phyloP scores from a whole-genome alignment of 2,888 invertebrate genomes.

The Morpho helenor region DNA sequence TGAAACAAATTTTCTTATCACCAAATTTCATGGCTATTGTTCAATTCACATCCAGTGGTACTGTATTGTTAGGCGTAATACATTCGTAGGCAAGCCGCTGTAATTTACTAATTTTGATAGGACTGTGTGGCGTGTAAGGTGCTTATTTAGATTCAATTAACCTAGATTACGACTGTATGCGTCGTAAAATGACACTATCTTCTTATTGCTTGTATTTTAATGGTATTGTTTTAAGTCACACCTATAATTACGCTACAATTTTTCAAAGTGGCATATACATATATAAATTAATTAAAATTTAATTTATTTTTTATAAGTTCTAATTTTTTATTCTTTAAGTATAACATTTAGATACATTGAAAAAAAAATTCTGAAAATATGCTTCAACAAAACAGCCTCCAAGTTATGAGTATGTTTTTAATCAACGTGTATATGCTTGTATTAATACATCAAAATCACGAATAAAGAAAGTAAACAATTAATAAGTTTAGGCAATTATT shows the following conservation, averaged over 20 bases:
- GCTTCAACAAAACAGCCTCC: no score
- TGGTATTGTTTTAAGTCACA: constrained; percentile 24
- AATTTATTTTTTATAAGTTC: no score
- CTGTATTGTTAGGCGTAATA: constrained; percentile 23
- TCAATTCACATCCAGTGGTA: constrained; percentile 13
- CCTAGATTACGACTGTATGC: constrained; percentile 32
- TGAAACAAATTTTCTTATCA: constrained; percentile 2
- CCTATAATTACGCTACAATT: not conserved
- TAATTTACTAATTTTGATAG: constrained; percentile 30
- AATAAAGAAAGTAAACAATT: no score
- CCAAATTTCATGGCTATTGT: constrained; percentile 15
- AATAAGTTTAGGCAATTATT: no score
- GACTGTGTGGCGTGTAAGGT: constrained; percentile 29
- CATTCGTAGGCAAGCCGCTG: constrained; percentile 20
- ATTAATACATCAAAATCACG: no score
- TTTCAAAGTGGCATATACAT: no score
- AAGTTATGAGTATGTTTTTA: no score
- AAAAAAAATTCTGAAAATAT: no score
- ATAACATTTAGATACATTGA: no score
- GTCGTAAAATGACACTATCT: constrained; percentile 31
- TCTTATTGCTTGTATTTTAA: constrained; percentile 26
- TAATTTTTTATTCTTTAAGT: no score
- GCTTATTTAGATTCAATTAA: constrained; percentile 34
- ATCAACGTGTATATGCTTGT: no score
- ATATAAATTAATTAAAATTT: no score